These are phyloP conservation scores for Drosophila seguyi DNA, from an alignment of 1,140 invertebrate genomes.

Conservation along the genomic window DNA sequence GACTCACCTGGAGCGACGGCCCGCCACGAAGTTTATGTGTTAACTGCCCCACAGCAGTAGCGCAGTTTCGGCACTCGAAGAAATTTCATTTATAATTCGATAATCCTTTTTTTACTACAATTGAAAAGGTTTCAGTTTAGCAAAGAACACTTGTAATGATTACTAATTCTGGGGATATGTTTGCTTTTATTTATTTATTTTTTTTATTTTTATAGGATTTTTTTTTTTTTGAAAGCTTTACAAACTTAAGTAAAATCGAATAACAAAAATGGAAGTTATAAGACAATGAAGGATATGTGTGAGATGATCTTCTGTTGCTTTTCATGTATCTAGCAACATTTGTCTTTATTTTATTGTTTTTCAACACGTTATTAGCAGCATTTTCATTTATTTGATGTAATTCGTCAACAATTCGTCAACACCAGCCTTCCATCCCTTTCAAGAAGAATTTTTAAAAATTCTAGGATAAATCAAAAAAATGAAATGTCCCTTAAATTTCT, in stretches of 20 bases:
- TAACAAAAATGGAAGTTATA: too few species aligned
- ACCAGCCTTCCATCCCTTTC: not conserved
- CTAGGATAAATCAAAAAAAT: not conserved
- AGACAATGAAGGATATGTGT: too few species aligned
- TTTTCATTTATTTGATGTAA: not conserved
- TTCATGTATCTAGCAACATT: not conserved
- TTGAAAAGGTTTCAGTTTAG: too few species aligned
- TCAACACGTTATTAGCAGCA: not conserved
- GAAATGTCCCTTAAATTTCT: not conserved
- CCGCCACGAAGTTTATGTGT: conserved; percentile 37
- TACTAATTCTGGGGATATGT: too few species aligned
- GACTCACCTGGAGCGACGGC: conserved; percentile 44
- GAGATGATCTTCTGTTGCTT: not conserved
- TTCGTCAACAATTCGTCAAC: not conserved
- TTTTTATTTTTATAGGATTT: too few species aligned
- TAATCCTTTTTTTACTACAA: not conserved
- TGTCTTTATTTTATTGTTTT: not conserved
- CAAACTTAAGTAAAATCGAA: not conserved
- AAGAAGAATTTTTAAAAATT: not conserved
- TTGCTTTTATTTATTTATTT: too few species aligned
- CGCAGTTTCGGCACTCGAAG: conserved; percentile 11
- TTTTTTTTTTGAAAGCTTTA: too few species aligned
- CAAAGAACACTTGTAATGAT: too few species aligned
- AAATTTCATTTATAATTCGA: not conserved
- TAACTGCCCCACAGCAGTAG: conserved; percentile 29